Evolutionary conservation across 2,888 invertebrate species (phyloP), one percentile per base, ranked within the genome.

Genomic region (Orthosia cruda): DNA sequence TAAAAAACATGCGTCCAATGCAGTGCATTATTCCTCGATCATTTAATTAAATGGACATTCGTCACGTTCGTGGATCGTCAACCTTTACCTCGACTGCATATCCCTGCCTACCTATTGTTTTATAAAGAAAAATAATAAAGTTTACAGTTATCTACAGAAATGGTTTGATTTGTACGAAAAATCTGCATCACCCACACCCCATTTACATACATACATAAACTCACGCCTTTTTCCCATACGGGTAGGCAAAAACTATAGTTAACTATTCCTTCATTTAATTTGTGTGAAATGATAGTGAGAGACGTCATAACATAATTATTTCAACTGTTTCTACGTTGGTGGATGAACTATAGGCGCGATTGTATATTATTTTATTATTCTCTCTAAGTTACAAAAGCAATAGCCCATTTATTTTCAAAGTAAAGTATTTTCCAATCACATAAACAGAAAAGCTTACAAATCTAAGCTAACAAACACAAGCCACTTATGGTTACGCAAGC

Each of bases 401-500:
- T 26, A 58, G 40, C 11, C 18, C 26, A 32, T 57, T 3, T 32
- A 32, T 18, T 55, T 55, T 55, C 23, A 15, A 55, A 13, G 7
- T 20, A 32, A 4, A 9, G 15, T 20, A 45, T 40, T n/a, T 45
- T 61, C 20, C 40, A 40, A 20, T 15, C 18, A 16, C n/a, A 40
- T n/a, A n/a, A n/a, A 57, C 16, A 50, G 32, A 52, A 50, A 57
- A 23, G 18, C 0, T 57, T 26, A 45, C 52, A 57, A 49, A 55
- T 23, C 3, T 32, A 45, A 54, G 32, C 23, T 18, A 45, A 54
- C 65, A 55, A 59, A 59, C 57, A 71, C n/a, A 49, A 13, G 3
- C 59, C 68, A 66, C 69, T 72, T 55, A 67, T 32, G 73, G 58
- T 74, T 67, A 71, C 64, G 64, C 55, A 70, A 71, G 52, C 57